Base-by-base conservation (phyloP, 2,797 vertebrate genomes). In the Harpagifer antarcticus region DNA sequence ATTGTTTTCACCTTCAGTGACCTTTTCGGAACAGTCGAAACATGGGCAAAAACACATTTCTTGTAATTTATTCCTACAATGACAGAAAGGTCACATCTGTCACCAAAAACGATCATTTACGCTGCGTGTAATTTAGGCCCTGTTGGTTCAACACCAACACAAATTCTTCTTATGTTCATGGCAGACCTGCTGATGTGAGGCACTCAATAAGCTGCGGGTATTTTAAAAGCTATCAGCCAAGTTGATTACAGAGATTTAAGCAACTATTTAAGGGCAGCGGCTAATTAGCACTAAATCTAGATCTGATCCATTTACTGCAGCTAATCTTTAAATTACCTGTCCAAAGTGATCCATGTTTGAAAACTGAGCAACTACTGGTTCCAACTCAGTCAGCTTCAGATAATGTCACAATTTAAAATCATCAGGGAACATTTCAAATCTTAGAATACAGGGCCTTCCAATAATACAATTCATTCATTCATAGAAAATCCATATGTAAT, bases 401-500 rank as follows among this genome's bases (percentile, higher is more conserved):
- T 67, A 86, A 86, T 83, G 78, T 79, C 58, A 66, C 79, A 57
- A 77, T 75, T 84, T 78, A 58, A 73, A 83, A 84, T 76, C 75
- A 74, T 50, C 48, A 44, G 44, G 40, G 81, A 64, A 63, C 42
- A 66, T 74, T 82, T 78, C 4, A 70, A 76, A 76, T 79, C 33
- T 66, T 78, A 53, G 50, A 16, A 64, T 62, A 49, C 23, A 49
- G 72, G 33, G 68, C 69, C 42, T 68, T 75, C 72, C 55, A 74
- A 88, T 86, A 37, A 85, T 79, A 79, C 74, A 87, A 90, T 84
- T 89, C 78, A 79, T 85, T 78, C 45, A 80, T 77, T 88, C 74
- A 90, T 82, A 74, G 72, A 90, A 92, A 93, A 93, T 92, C 92
- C 82, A 91, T 89, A 91, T 83, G 86, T 85, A 88, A 93, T 94